Evolutionary conservation across 2,888 invertebrate genomes (phyloP), one percentile per base, ranked within the genome.

Genomic region (Archips xylosteana): DNA sequence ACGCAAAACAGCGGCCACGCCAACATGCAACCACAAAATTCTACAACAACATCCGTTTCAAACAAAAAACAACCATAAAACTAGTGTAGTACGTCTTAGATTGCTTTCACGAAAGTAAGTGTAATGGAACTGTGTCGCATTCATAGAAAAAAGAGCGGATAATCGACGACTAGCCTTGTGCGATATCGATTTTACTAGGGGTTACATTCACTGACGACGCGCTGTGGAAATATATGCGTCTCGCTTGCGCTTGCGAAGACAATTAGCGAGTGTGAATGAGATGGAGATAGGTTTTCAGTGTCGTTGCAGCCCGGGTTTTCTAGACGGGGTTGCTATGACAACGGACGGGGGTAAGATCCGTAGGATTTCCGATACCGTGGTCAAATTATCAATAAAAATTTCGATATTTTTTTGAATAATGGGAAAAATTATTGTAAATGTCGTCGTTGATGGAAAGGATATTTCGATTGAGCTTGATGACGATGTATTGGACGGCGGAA

Each of bases 81-180:
- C 0, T 0, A 0, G 2, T 0, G 0, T 0, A 0, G 71, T 83
- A 87, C 69, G 69, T 78, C 9, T 42, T 2, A 77, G 36, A 73
- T 74, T 83, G 3, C 9, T 2, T 1, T 34, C 68, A 12, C 1
- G 34, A 2, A 0, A 0, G 8, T 9, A 10, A 76, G 60, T 62
- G 75, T 47, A 75, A 81, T 82, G 82, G 78, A 80, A 76, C 78
- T 69, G 13, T 78, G 75, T 78, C 72, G 62, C 70, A 70, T 42
- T 71, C 60, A 69, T 23, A 23, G 13, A 54, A 59, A 65, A 76
- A 77, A 75, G 76, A 89, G 87, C 90, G 90, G 92, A 92, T 94
- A 94, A 94, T 94, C 94, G 94, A 94, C 94, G 92, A 87, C 90
- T 91, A 94, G 94, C 94, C 94, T 94, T 94, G 94, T 91, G 93